Percentiles rank a stretch among this genome's conserved stretches.
phyloP scores from a whole-genome alignment of 2,113 vertebrate genomes.

The Trachemys scripta region DNA sequence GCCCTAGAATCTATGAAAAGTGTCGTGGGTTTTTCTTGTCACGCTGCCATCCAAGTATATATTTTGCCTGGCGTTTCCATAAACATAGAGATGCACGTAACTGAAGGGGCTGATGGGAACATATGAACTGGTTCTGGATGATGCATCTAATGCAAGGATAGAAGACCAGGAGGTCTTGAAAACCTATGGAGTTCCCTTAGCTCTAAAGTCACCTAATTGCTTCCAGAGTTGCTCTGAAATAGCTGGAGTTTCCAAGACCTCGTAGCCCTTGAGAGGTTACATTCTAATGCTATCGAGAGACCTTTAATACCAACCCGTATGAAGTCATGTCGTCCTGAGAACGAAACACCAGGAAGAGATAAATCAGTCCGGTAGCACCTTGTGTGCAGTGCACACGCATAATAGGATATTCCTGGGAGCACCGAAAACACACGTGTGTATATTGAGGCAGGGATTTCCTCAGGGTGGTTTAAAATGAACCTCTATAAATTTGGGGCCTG shows the following conservation, averaged over 20 bases:
- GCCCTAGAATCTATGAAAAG: neutral
- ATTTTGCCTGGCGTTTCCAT: neutral
- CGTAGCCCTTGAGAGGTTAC: constrained; percentile 10
- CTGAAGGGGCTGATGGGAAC: neutral
- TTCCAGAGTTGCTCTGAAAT: constrained; percentile 47
- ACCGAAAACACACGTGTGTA: constrained; percentile 21
- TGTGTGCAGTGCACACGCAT: constrained; percentile 2
- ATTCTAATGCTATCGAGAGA: constrained; percentile 12
- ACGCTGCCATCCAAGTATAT: neutral
- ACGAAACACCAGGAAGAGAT: constrained; percentile 46
- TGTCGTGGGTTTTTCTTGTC: neutral
- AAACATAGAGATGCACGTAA: neutral
- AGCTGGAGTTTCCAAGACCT: constrained; percentile 42
- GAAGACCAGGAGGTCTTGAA: neutral
- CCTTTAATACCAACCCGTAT: constrained; percentile 23
- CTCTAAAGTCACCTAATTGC: constrained; percentile 31
- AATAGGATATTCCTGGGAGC: constrained; percentile 21
- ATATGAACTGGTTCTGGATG: neutral
- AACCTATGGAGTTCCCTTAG: neutral
- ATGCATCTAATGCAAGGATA: constrained; percentile 9
- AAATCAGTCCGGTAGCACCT: constrained; percentile 54
- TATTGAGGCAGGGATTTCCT: constrained; percentile 1
- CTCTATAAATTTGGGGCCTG: neutral
- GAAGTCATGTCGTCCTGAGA: constrained; percentile 49
- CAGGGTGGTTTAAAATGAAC: neutral